phyloP scores from a whole-genome alignment of 2,113 vertebrate genomes.

The Petromus typicus region DNA sequence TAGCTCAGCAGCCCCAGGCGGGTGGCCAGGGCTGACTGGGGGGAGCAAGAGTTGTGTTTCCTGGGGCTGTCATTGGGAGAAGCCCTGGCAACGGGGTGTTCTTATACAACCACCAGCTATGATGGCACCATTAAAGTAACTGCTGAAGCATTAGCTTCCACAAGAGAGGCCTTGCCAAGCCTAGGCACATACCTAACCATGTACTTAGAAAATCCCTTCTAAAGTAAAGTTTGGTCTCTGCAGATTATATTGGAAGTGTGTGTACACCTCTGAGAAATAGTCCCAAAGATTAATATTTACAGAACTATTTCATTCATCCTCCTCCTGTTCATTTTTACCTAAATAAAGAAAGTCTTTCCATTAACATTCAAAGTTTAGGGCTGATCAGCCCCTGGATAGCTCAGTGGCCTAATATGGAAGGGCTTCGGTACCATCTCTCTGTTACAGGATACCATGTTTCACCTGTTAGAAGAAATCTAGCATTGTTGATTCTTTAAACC shows the following conservation, averaged over 20 bases:
- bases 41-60: constrained; percentile 17
- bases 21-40: not conserved
- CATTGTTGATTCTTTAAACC: constrained; percentile 23
- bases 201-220: not conserved
- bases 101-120: constrained; percentile 39
- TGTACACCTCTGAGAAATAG: not conserved
- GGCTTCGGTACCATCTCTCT: not conserved
- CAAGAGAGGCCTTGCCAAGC: constrained; percentile 47
- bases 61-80: constrained; percentile 23
- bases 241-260: not conserved
- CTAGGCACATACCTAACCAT: not conserved
- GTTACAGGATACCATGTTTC: not conserved
- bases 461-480: not conserved
- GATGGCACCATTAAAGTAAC: constrained; percentile 49
- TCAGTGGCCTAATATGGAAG: not conserved
- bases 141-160: constrained; percentile 32
- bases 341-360: not conserved
- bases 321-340: not conserved
- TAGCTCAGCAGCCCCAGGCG: constrained; percentile 46
- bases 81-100: constrained; percentile 14
- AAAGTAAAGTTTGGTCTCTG: not conserved
- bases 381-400: not conserved
- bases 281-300: not conserved
- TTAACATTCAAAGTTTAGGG: not conserved
- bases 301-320: not conserved